Evolutionary conservation across 1,140 invertebrate species (phyloP).

Genomic region (Listronotus bonariensis): DNA sequence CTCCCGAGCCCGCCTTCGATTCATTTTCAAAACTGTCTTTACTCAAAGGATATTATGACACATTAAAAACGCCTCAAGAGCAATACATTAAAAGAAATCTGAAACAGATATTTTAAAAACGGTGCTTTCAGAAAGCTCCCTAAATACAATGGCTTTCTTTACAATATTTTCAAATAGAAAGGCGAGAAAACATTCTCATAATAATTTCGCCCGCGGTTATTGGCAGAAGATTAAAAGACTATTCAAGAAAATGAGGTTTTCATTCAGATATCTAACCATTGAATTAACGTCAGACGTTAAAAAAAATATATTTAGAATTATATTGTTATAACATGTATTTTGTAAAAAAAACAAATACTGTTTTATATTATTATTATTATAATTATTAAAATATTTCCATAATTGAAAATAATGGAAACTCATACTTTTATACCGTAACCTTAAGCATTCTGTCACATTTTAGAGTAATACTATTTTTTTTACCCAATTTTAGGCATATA

Average conservation of each 20-base stretch:
- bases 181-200: constrained; percentile 19
- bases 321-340: too few species aligned
- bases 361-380: too few species aligned
- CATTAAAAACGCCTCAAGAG: constrained; percentile 33
- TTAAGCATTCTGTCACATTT: too few species aligned
- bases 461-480: too few species aligned
- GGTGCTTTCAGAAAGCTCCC: constrained; percentile 5
- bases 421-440: too few species aligned
- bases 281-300: too few species aligned
- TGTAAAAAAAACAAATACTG: too few species aligned
- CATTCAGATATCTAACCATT: constrained; percentile 8
- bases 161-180: constrained; percentile 22
- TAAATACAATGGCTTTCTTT: constrained; percentile 22
- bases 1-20: too few species aligned
- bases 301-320: too few species aligned
- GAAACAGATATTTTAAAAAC: constrained; percentile 26
- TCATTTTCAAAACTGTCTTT: not conserved
- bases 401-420: too few species aligned
- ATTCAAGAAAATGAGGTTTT: constrained; percentile 27
- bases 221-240: constrained; percentile 28
- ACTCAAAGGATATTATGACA: constrained; percentile 29
- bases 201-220: constrained; percentile 20
- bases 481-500: too few species aligned
- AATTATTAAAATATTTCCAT: too few species aligned
- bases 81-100: constrained; percentile 32